phyloP scores from a whole-genome alignment of 2,113 vertebrate genomes.

The Serinus canaria region DNA sequence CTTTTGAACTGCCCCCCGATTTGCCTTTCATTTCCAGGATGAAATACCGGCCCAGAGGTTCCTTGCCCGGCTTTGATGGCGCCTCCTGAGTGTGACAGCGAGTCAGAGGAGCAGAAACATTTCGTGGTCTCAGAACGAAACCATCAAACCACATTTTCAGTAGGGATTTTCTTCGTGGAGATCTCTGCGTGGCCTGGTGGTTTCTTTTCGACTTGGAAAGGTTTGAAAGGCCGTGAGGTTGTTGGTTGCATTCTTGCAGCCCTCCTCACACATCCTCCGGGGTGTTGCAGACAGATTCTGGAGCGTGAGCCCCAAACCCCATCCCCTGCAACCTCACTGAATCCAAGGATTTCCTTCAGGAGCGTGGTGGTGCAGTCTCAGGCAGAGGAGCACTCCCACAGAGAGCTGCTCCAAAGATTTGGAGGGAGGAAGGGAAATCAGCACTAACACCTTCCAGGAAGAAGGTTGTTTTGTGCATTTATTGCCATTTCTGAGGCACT shows the following conservation, averaged over 20 bases:
- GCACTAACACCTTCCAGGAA: not conserved
- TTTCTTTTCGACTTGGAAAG: not conserved
- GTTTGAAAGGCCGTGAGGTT: not conserved
- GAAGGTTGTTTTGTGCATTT: not conserved
- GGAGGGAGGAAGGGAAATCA: not conserved
- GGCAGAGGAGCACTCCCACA: not conserved
- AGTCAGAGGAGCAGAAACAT: not conserved
- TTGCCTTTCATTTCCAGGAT: not conserved
- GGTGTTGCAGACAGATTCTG: not conserved
- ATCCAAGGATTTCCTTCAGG: not conserved
- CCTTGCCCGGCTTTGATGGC: not conserved
- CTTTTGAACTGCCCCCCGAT: not conserved
- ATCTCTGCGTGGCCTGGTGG: not conserved
- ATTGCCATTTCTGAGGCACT: not conserved
- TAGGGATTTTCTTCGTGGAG: not conserved
- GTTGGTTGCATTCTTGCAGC: not conserved
- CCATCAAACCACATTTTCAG: not conserved
- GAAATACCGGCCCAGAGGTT: not conserved
- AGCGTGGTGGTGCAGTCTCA: not conserved
- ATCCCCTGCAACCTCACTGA: not conserved
- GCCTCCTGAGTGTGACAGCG: not conserved
- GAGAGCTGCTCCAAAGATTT: not conserved
- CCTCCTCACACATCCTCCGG: not conserved
- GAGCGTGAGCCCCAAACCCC: not conserved
- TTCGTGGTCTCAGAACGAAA: not conserved